phyloP scores from a whole-genome alignment of 2,888 invertebrate species.

The Noctua janthe region DNA sequence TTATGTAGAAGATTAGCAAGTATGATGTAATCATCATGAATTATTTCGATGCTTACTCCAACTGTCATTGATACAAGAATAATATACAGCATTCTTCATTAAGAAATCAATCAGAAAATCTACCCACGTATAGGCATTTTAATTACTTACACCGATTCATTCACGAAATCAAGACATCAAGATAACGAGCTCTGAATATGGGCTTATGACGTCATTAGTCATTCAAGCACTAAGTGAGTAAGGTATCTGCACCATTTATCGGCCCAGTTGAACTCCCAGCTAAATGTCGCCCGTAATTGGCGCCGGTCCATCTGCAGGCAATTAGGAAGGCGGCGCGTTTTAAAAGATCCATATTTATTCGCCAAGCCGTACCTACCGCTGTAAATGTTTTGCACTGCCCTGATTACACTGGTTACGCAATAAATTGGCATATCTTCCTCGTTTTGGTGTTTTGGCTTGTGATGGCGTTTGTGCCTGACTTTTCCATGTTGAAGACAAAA shows the following conservation, averaged over 20 bases:
- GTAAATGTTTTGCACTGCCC: constrained; percentile 75
- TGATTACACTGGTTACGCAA: constrained; percentile 76
- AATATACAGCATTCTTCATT: neutral
- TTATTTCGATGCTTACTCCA: constrained; percentile 14
- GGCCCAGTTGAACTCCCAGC: constrained; percentile 76
- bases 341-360: constrained; percentile 89
- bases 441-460: constrained; percentile 55
- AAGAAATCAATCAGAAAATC: constrained; percentile 27
- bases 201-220: constrained; percentile 76
- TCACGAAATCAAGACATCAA: constrained; percentile 46
- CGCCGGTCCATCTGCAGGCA: constrained; percentile 88
- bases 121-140: constrained; percentile 3
- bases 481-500: neutral
- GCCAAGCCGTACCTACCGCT: constrained; percentile 72
- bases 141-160: constrained; percentile 32
- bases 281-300: constrained; percentile 87
- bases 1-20: no score
- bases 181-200: constrained; percentile 41
- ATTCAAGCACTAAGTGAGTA: constrained; percentile 71
- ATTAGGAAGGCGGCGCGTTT: constrained; percentile 85
- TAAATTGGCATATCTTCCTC: constrained; percentile 63
- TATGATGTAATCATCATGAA: neutral
- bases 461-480: constrained; percentile 1
- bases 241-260: constrained; percentile 83
- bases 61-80: constrained; percentile 27